Evolutionary conservation across 2,113 vertebrate species (phyloP), one percentile per base, ranked within the genome.

Genomic region (Salvelinus alpinus): DNA sequence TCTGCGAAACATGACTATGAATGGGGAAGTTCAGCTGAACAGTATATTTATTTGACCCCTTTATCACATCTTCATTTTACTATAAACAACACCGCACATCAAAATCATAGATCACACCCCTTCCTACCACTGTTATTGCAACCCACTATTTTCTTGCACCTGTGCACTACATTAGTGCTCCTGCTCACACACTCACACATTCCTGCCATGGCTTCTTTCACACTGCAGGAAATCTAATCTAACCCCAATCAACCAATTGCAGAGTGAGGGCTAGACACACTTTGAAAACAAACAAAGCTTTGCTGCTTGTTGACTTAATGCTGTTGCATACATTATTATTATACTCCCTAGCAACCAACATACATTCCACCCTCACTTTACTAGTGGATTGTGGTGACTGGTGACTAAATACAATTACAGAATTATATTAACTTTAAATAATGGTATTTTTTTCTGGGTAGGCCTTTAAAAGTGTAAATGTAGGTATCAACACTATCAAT

Each of bases 211-310:
- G 69, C 76, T 91, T 86, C 81, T 87, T 84, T 90, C 87, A 84
- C 88, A 78, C 67, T 72, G 83, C 86, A 85, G 89, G 92, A 92
- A 92, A 91, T 86, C 76, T 82, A 85, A 90, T 86, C 76, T 82
- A 85, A 90, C 72, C 82, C 85, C 76, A 82, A 86, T 92, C 86
- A 86, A 87, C 86, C 86, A 85, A 90, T 86, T 83, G 82, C 74
- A 82, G 84, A 87, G 89, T 82, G 89, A 90, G 89, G 85, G 86
- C 75, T 68, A 79, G 87, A 91, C 87, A 90, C 81, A 62, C 86
- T 83, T 82, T 83, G 73, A 92, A 92, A 93, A 91, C 87, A 92
- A 92, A 91, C 90, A 92, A 87, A 82, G 86, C 73, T 38, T 34
- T 18, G 64, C 80, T 73, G 86, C 82, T 81, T 89, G 88, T 89